These are phyloP conservation scores for Cichlasoma orientale DNA, from an alignment of 2,797 vertebrate species.

Conservation along the genomic window DNA sequence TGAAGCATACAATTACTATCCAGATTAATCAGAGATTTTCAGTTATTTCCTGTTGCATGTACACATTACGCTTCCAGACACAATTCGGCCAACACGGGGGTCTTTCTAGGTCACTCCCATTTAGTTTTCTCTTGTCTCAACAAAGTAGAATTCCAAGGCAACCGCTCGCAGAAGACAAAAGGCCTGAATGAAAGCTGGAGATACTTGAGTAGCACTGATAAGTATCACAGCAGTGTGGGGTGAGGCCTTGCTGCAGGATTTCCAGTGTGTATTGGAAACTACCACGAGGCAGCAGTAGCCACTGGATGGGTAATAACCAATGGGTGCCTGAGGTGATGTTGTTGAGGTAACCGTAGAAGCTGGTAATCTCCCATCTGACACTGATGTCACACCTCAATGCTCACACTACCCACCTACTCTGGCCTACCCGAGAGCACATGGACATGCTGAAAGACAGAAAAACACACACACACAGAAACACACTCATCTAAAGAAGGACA, in stretches of 20 bases:
- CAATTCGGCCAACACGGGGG: neutral
- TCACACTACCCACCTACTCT: constrained; percentile 11
- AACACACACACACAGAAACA: constrained; percentile 14
- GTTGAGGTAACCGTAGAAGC: constrained; percentile 65
- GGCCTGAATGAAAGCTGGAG: constrained; percentile 29
- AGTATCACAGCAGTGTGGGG: constrained; percentile 20
- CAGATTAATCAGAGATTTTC: neutral
- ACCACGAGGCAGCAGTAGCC: neutral
- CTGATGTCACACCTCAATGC: constrained; percentile 63
- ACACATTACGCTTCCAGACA: neutral
- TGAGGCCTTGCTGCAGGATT: constrained; percentile 27
- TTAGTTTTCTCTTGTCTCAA: constrained; percentile 16
- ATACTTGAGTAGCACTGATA: constrained; percentile 38
- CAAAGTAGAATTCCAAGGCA: constrained; percentile 19
- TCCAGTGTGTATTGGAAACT: constrained; percentile 49
- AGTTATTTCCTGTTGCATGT: neutral
- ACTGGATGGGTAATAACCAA: constrained; percentile 22
- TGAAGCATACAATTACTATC: neutral
- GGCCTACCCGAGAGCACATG: constrained; percentile 1
- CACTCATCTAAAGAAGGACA: constrained; percentile 21
- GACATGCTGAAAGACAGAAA: constrained; percentile 14
- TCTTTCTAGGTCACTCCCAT: constrained; percentile 1
- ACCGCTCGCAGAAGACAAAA: constrained; percentile 32
- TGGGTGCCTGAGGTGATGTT: constrained; percentile 16
- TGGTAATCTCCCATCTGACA: constrained; percentile 72